Conservation (phyloP, 2,888 invertebrate species). For the Tineola bisselliella region DNA sequence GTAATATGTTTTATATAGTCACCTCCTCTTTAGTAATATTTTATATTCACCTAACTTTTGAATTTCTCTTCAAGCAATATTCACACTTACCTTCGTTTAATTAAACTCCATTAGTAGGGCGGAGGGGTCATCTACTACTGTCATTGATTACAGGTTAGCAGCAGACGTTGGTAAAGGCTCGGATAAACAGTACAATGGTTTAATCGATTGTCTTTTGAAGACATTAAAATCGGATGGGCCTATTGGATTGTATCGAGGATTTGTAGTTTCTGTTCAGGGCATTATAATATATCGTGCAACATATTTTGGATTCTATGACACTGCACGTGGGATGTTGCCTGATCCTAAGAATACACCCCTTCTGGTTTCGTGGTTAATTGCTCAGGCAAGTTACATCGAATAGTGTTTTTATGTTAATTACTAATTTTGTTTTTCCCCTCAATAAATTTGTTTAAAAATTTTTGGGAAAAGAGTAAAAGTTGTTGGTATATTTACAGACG, state of each 20-base stretch:
- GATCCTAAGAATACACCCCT: conserved; percentile 90
- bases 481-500: conserved; percentile 42
- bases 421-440: too few relatives aligned
- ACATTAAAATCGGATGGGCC: conserved; percentile 86
- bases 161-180: conserved; percentile 86
- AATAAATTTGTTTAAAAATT: too few relatives aligned
- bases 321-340: conserved; percentile 88
- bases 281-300: conserved; percentile 95
- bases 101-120: too few relatives aligned
- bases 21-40: too few relatives aligned
- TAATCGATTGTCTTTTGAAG: conserved; percentile 84
- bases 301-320: conserved; percentile 95
- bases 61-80: too few relatives aligned
- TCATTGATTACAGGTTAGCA: conserved; percentile 37
- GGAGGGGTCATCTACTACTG: neutral
- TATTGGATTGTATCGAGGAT: conserved; percentile 88
- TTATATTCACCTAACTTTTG: too few relatives aligned
- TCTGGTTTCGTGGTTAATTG: conserved; percentile 89
- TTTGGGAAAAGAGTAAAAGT: neutral
- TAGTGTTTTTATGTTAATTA: too few relatives aligned
- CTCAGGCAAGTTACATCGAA: conserved; percentile 72
- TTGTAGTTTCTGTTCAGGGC: conserved; percentile 93
- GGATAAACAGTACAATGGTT: conserved; percentile 76
- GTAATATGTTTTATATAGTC: too few relatives aligned
- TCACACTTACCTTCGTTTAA: too few relatives aligned